Percentiles rank a stretch among this genome's conserved stretches.
phyloP scores from a whole-genome alignment of 2,888 invertebrate genomes.

The Volucella inanis region DNA sequence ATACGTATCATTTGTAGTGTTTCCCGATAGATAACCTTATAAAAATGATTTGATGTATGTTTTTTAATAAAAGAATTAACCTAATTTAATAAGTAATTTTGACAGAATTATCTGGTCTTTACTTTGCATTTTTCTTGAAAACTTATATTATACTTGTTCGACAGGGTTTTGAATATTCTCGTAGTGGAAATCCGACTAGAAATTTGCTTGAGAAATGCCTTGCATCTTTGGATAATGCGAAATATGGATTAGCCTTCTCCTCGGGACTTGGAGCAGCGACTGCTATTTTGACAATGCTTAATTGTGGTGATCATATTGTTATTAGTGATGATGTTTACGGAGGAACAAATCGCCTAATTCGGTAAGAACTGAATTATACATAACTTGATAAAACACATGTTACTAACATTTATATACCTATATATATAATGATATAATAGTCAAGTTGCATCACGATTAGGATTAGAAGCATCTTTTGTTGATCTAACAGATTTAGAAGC shows the following conservation, averaged over 20 bases:
- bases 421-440: slow-evolving; percentile 83
- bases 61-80: no score
- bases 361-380: slow-evolving; percentile 83
- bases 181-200: slow-evolving; percentile 97
- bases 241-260: slow-evolving; percentile 91
- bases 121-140: no score
- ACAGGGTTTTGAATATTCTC: slow-evolving; percentile 94
- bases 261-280: slow-evolving; percentile 96
- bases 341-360: slow-evolving; percentile 92
- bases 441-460: slow-evolving; percentile 86
- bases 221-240: slow-evolving; percentile 94
- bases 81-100: no score
- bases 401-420: neutral
- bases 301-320: slow-evolving; percentile 94
- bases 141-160: no score
- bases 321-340: slow-evolving; percentile 97
- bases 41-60: no score
- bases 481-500: slow-evolving; percentile 89
- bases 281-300: slow-evolving; percentile 89
- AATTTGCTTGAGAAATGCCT: slow-evolving; percentile 94
- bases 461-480: slow-evolving; percentile 89
- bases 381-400: neutral
- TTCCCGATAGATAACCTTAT: no score
- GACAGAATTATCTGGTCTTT: no score
- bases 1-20: no score